Evolutionary conservation across 2,888 invertebrate species (phyloP), one percentile per base, ranked within the genome.

Genomic region (Venustoraphidia nigricollis): DNA sequence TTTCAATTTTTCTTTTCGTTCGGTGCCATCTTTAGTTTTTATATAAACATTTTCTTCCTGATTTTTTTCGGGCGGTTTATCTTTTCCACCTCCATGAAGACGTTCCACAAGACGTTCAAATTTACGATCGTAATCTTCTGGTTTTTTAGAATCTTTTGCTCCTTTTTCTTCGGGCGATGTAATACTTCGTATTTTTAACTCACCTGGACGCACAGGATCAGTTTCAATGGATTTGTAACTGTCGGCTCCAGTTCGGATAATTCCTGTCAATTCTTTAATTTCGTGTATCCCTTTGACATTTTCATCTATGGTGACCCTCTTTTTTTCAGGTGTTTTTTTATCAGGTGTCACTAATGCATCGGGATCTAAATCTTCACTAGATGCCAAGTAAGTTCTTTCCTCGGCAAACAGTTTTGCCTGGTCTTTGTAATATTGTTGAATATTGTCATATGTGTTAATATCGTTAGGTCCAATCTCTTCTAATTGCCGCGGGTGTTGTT

Each of bases 211-310:
- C 40, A 57, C 53, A n/a, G 60, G 57, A 51, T 63, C 62, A 50
- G 55, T 53, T 54, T 62, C 62, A 40, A 58, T 59, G 40, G 59
- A 52, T 54, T 61, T 65, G 56, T 58, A 60, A 52, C 57, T 60
- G 59, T 61, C 60, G 56, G 58, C 54, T 53, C 56, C 61, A 53
- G 64, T 57, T 45, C 59, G 56, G 51, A 59, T 60, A 54, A 61
- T 54, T 51, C 60, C 69, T 41, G 68, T 69, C 59, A 73, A 70
- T 61, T 75, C 71, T 61, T 67, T 69, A 2, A 65, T 69, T 56
- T 71, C 72, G 58, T 72, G 72, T 59, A 71, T 68, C 8, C 27
- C 27, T 27, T 27, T 27, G 27, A 27, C 27, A 27, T 27, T 27
- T 27, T 27, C 27, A 27, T 71, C 72, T 54, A 67, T 61, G 48